phyloP scores from a whole-genome alignment of 1,140 invertebrate species.

The Linepithema humile region DNA sequence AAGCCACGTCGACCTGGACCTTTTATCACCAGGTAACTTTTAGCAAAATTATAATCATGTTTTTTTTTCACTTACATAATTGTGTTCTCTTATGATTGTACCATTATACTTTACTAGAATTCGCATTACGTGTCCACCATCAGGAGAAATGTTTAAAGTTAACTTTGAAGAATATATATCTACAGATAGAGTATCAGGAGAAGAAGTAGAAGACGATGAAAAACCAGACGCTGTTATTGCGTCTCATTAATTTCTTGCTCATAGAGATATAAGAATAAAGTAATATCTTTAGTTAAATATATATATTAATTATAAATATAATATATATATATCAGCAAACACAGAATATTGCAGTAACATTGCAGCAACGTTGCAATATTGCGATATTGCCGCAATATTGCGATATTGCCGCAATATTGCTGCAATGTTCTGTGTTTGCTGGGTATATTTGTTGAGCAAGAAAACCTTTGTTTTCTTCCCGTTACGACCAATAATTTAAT shows the following conservation, averaged over 20 bases:
- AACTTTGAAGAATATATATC: slow-evolving; percentile 86
- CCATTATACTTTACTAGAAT: slow-evolving; percentile 69
- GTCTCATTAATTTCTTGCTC: slow-evolving; percentile 44
- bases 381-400: no score
- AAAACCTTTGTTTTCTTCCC: slow-evolving; percentile 18
- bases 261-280: slow-evolving; percentile 34
- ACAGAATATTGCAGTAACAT: no score
- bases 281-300: neutral
- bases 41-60: neutral
- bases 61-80: neutral
- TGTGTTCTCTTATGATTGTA: neutral
- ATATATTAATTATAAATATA: no score
- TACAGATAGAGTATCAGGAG: slow-evolving; percentile 4
- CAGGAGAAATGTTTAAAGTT: slow-evolving; percentile 88
- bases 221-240: slow-evolving; percentile 28
- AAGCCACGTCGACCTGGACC: slow-evolving; percentile 87
- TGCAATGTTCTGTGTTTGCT: no score
- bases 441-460: no score
- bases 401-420: no score
- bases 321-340: no score
- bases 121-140: slow-evolving; percentile 84
- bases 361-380: no score
- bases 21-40: slow-evolving; percentile 88
- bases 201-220: slow-evolving; percentile 51
- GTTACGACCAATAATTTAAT: neutral